Percentiles rank a stretch among this genome's conserved stretches.
Evolutionary conservation across 2,797 vertebrate genomes (phyloP).

Genomic region (Artibeus jamaicensis): DNA sequence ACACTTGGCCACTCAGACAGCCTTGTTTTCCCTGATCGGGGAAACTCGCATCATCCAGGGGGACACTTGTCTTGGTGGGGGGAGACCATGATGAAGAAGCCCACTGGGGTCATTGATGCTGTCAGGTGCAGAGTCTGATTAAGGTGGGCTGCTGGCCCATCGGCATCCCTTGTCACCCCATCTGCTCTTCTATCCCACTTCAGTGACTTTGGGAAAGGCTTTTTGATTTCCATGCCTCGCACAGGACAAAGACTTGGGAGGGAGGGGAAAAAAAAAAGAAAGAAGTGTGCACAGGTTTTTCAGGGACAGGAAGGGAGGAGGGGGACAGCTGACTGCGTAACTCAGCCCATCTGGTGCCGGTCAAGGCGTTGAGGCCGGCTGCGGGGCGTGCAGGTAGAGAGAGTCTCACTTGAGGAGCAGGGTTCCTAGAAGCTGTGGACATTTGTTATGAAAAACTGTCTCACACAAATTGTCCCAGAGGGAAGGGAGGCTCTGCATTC

Average conservation of each 20-base stretch:
- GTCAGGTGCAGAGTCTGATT: neutral
- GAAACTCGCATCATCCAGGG: neutral
- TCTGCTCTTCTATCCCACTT: neutral
- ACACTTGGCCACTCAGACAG: neutral
- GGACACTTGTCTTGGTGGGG: neutral
- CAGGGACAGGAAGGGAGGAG: neutral
- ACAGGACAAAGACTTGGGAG: neutral
- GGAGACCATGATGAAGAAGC: neutral
- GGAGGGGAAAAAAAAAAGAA: neutral
- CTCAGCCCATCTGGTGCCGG: neutral
- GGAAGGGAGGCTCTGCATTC: conserved; percentile 53
- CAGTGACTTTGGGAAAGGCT: neutral
- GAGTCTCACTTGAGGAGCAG: neutral
- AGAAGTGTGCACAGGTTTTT: neutral
- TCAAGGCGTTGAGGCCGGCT: neutral
- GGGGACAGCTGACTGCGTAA: neutral
- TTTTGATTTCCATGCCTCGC: conserved; percentile 9
- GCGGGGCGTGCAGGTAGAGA: neutral
- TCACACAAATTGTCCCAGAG: conserved; percentile 37
- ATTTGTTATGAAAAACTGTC: conserved; percentile 57
- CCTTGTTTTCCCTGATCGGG: neutral
- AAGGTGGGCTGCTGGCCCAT: neutral
- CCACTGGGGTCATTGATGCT: neutral
- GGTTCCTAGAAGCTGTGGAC: conserved; percentile 20
- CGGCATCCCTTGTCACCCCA: neutral